Conservation (phyloP, 2,888 invertebrate genomes). For the Sarcophaga variegata region DNA sequence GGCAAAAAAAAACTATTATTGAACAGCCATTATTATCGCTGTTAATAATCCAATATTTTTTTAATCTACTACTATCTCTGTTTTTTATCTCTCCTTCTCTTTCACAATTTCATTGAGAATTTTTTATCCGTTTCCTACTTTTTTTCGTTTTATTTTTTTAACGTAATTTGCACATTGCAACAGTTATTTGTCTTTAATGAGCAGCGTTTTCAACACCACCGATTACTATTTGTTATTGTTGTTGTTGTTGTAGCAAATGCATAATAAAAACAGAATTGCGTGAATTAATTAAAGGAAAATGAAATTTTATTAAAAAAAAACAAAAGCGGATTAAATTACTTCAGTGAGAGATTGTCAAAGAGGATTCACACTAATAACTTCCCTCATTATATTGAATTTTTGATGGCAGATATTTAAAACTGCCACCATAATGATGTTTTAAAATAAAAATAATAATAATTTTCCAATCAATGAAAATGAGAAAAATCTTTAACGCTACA, state of each 20-base stretch:
- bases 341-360: background rate
- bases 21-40: slow-evolving; percentile 41
- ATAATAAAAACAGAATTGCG: slow-evolving; percentile 1
- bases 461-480: too few species aligned
- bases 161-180: slow-evolving; percentile 2
- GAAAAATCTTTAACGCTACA: too few species aligned
- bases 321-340: background rate
- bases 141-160: too few species aligned
- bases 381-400: background rate
- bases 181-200: slow-evolving; percentile 60
- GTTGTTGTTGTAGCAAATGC: slow-evolving; percentile 3
- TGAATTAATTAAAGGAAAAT: slow-evolving; percentile 36
- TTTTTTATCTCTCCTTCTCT: too few species aligned
- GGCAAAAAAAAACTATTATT: slow-evolving; percentile 12
- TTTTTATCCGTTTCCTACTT: too few species aligned
- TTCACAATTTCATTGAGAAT: too few species aligned
- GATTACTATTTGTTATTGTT: background rate
- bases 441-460: too few species aligned
- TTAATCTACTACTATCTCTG: background rate
- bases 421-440: too few species aligned
- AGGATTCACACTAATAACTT: background rate
- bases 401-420: too few species aligned
- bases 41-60: slow-evolving; percentile 58
- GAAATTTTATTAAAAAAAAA: slow-evolving; percentile 23
- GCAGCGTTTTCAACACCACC: slow-evolving; percentile 45